Base-by-base conservation (phyloP, 2,113 vertebrate species). In the Dromaius novaehollandiae region DNA sequence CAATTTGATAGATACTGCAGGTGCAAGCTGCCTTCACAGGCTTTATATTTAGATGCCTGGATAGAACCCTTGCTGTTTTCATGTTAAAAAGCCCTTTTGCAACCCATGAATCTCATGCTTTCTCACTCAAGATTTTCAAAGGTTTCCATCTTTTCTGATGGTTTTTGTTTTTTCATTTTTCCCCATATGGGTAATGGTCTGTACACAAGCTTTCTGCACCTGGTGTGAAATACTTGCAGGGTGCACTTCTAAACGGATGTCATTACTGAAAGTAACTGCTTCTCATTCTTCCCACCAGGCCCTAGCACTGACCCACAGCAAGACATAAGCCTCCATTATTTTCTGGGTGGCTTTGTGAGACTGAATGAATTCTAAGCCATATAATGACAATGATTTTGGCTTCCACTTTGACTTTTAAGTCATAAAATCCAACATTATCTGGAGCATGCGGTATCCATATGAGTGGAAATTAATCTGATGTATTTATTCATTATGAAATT, bases 401-500 rank as follows among this genome's bases (percentile, higher is more conserved):
- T 10, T 85, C 14, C 25, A 56, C 42, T 89, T 79, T 38, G n/a
- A 53, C 38, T 91, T 91, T 86, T 76, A 85, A 94, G 19, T 82
- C 42, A 55, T 8, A 53, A 11, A 11, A 70, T 90, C 53, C 61
- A 82, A 36, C 15, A n/a, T 22, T 8, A 56, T 7, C 79, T 74
- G 34, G 7, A 48, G 8, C 50, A 88, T 65, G 17, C 82, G 4
- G 25, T 64, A 93, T 36, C 24, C 86, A 48, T 40, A 7, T 7
- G 6, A 90, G 63, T 74, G 28, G 30, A 96, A 96, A 88, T 83
- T 89, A 66, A 90, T 90, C 44, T 58, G 70, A 82, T 73, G 78
- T 89, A 94, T 85, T 91, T 96, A 77, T 83, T 96, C 60, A 70
- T 53, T 91, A 73, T 82, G 26, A 89, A 95, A 82, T 82, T 77